These are phyloP conservation scores for Stratiolaelaps scimitus DNA, from an alignment of 1,140 invertebrate genomes.

Conservation along the genomic window DNA sequence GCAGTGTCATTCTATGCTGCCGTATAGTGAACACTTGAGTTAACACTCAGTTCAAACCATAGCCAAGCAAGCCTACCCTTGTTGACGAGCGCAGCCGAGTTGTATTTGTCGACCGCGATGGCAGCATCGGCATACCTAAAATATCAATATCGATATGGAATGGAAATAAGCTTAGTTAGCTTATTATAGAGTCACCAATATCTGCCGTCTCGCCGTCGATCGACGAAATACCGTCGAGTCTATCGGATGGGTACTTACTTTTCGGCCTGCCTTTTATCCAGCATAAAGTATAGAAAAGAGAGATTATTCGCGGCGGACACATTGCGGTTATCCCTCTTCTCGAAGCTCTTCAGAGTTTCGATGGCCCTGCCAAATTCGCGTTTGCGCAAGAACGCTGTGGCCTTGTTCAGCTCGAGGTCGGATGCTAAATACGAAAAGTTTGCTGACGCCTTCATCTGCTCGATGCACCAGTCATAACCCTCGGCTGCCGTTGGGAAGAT, in stretches of 20 bases:
- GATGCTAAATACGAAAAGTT: slow-evolving; percentile 63
- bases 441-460: slow-evolving; percentile 57
- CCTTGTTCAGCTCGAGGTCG: slow-evolving; percentile 86
- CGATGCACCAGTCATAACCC: slow-evolving; percentile 59
- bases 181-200: slow-evolving; percentile 51
- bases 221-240: too few relatives aligned
- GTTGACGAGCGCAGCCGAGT: slow-evolving; percentile 72
- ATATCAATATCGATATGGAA: slow-evolving; percentile 49
- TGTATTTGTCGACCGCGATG: slow-evolving; percentile 61
- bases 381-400: slow-evolving; percentile 71
- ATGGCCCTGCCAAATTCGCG: slow-evolving; percentile 62
- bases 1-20: too few relatives aligned
- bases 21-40: too few relatives aligned
- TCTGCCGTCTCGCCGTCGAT: neutral
- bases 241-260: neutral
- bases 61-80: slow-evolving; percentile 43
- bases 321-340: slow-evolving; percentile 67
- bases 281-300: slow-evolving; percentile 61
- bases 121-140: slow-evolving; percentile 51
- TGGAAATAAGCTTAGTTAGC: slow-evolving; percentile 55
- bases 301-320: slow-evolving; percentile 77
- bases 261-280: slow-evolving; percentile 6
- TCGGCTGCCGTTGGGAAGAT: slow-evolving; percentile 26
- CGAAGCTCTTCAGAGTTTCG: slow-evolving; percentile 74
- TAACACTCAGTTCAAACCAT: too few relatives aligned